A percentile compares a stretch with the other conserved stretches of the same genome.
Evolutionary conservation across 2,113 vertebrate species (phyloP).

Genomic region (Paramisgurnus dabryanus): DNA sequence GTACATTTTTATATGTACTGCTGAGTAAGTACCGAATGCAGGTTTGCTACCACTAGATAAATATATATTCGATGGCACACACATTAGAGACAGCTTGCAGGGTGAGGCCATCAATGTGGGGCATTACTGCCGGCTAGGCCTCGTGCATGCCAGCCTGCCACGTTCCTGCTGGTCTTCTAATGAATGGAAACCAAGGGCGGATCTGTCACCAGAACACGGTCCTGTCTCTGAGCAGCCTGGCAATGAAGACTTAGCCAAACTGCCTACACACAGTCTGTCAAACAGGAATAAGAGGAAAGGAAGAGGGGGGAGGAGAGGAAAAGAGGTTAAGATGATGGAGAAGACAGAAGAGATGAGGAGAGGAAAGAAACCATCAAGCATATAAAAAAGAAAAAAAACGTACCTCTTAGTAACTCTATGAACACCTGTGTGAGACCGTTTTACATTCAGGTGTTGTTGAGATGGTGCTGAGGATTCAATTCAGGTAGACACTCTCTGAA

Average conservation of each 20-base stretch:
- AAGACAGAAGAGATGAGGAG: not conserved
- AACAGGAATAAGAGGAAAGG: slow-evolving; percentile 16
- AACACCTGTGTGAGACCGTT: not conserved
- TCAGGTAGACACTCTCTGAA: not conserved
- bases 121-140: slow-evolving; percentile 54
- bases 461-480: slow-evolving; percentile 5
- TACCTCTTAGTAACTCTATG: not conserved
- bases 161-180: slow-evolving; percentile 62
- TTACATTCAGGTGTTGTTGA: not conserved
- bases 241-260: slow-evolving; percentile 50
- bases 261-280: slow-evolving; percentile 68
- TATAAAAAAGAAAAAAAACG: not conserved
- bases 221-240: slow-evolving; percentile 17
- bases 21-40: no score
- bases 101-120: slow-evolving; percentile 56
- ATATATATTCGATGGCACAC: slow-evolving; percentile 22
- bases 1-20: not conserved
- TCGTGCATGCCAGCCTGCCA: slow-evolving; percentile 55
- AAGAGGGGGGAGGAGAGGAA: slow-evolving; percentile 37
- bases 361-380: not conserved
- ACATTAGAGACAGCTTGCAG: slow-evolving; percentile 50
- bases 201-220: slow-evolving; percentile 52
- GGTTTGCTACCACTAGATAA: not conserved
- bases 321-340: not conserved
- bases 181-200: slow-evolving; percentile 65